These are phyloP conservation scores for Drosophila seguyi DNA, from an alignment of 1,140 invertebrate species.

Conservation along the genomic window DNA sequence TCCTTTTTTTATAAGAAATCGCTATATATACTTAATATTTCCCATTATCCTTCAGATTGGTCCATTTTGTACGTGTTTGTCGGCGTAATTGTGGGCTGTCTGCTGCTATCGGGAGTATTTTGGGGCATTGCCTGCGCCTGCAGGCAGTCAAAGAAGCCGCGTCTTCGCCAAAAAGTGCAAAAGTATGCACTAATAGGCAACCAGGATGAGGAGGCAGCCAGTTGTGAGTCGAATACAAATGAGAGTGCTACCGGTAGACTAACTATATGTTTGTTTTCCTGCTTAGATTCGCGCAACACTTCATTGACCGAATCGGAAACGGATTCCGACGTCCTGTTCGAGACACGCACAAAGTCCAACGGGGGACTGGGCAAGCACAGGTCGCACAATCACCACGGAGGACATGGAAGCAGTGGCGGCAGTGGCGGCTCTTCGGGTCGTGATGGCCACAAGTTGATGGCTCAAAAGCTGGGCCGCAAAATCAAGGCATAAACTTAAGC, in stretches of 20 bases:
- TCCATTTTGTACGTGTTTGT: slow-evolving; percentile 95
- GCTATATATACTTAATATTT: accelerated
- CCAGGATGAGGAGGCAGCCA: slow-evolving; percentile 86
- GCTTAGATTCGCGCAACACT: slow-evolving; percentile 86
- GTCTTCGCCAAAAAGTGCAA: slow-evolving; percentile 85
- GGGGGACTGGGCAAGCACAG: slow-evolving; percentile 85
- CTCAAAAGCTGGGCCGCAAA: slow-evolving; percentile 86
- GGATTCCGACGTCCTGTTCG: slow-evolving; percentile 90
- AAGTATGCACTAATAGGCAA: slow-evolving; percentile 88
- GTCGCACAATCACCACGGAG: slow-evolving; percentile 51
- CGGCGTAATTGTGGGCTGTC: slow-evolving; percentile 88
- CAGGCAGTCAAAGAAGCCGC: slow-evolving; percentile 86
- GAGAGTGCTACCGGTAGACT: accelerated
- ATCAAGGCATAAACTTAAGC: slow-evolving; percentile 85
- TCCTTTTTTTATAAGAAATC: neutral
- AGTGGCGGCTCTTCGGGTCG: slow-evolving; percentile 51
- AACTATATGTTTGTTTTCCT: neutral
- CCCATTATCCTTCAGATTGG: slow-evolving; percentile 89
- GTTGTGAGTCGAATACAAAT: slow-evolving; percentile 81
- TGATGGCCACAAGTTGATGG: slow-evolving; percentile 86
- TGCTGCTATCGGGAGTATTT: slow-evolving; percentile 88
- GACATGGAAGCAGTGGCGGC: slow-evolving; percentile 56
- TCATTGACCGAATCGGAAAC: slow-evolving; percentile 91
- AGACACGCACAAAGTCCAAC: slow-evolving; percentile 87
- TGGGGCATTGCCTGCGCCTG: slow-evolving; percentile 91